These are phyloP conservation scores for Ceratosolen solmsi DNA, from an alignment of 1,140 invertebrate genomes.

Conservation along the genomic window DNA sequence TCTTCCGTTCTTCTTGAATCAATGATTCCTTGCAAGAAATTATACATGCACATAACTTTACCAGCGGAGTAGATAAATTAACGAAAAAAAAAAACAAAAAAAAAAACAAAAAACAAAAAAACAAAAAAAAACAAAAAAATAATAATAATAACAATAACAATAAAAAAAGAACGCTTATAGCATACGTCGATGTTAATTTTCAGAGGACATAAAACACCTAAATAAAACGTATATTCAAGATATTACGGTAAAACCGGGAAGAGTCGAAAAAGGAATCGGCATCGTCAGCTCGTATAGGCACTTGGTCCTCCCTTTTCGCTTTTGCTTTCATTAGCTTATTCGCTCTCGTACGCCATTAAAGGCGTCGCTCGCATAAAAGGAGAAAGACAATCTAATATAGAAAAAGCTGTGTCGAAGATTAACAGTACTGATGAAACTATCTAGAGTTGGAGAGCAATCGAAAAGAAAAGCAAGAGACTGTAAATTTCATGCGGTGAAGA, in stretches of 20 bases:
- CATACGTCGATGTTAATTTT: slow-evolving; percentile 21
- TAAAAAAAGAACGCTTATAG: not conserved
- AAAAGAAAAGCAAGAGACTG: not conserved
- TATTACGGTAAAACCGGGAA: not conserved
- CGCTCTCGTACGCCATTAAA: not conserved
- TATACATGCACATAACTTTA: too few species aligned
- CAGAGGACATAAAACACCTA: not conserved
- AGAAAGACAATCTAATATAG: not conserved
- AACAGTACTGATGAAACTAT: slow-evolving; percentile 23
- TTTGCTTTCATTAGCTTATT: slow-evolving; percentile 21
- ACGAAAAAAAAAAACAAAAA: too few species aligned
- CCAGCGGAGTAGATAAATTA: not conserved
- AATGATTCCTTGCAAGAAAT: too few species aligned
- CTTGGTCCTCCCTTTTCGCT: not conserved
- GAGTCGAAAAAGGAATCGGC: slow-evolving; percentile 17
- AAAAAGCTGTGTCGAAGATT: not conserved
- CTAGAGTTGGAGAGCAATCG: not conserved
- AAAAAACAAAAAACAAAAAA: too few species aligned
- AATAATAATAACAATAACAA: too few species aligned
- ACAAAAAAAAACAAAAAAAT: too few species aligned
- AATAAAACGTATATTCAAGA: not conserved
- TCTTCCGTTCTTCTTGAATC: too few species aligned
- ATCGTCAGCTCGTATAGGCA: slow-evolving; percentile 17
- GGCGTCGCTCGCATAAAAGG: slow-evolving; percentile 45
- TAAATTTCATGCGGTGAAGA: too few species aligned